Evolutionary conservation across 2,797 vertebrate genomes (phyloP).

Genomic region (Myotis planiceps): DNA sequence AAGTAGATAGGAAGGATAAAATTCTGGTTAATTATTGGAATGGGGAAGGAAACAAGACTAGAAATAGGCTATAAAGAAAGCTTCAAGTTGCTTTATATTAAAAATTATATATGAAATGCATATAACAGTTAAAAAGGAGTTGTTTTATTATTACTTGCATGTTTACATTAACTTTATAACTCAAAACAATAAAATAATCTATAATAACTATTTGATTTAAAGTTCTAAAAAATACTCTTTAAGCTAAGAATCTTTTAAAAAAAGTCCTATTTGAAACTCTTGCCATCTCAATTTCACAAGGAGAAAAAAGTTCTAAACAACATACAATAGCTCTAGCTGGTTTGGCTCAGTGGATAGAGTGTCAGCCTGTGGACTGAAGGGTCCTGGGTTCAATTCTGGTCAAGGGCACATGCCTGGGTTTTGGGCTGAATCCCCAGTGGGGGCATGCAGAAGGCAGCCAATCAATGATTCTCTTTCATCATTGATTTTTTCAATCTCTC

Average conservation of each 20-base stretch:
- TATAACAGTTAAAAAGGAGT: background rate
- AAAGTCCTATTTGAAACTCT: background rate
- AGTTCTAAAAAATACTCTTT: background rate
- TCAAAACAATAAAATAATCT: background rate
- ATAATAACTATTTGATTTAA: background rate
- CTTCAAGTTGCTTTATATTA: background rate
- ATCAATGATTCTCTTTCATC: background rate
- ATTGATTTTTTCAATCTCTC: background rate
- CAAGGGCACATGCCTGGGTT: background rate
- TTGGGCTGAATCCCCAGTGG: background rate
- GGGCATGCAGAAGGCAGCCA: background rate
- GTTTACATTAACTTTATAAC: constrained; percentile 19
- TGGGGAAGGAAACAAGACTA: background rate
- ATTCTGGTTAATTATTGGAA: constrained; percentile 13
- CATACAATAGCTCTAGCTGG: background rate
- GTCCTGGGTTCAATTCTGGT: background rate
- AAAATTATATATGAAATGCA: too few relatives aligned
- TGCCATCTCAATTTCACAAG: background rate
- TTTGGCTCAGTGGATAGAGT: background rate
- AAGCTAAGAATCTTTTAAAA: background rate
- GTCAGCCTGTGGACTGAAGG: background rate
- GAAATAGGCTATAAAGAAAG: background rate
- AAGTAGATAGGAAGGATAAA: background rate
- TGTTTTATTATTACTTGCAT: background rate
- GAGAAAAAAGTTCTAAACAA: background rate